These are phyloP conservation scores for Brenthis daphne DNA, from an alignment of 2,888 invertebrate genomes.

Conservation along the genomic window DNA sequence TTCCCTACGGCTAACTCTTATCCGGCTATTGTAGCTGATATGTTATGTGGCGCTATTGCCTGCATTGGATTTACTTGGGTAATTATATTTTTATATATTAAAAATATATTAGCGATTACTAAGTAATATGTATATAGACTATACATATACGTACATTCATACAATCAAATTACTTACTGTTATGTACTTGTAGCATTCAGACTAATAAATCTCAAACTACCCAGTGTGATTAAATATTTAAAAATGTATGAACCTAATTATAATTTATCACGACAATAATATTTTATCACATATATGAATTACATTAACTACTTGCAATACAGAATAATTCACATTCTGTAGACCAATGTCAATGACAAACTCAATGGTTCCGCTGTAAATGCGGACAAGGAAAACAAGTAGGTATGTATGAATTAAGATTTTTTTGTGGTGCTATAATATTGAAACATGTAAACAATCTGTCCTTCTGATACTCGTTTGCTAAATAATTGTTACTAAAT, in stretches of 20 bases:
- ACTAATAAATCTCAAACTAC: too few relatives aligned
- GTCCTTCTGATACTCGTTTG: not conserved
- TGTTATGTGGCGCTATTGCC: constrained; percentile 96
- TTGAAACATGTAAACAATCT: constrained; percentile 1
- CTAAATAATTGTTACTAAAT: not conserved
- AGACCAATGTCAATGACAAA: constrained; percentile 60
- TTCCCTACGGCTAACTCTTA: constrained; percentile 97
- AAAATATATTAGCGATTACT: too few relatives aligned
- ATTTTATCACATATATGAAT: too few relatives aligned
- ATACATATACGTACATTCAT: too few relatives aligned
- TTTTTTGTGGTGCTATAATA: not conserved
- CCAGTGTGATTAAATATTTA: too few relatives aligned
- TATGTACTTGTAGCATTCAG: too few relatives aligned
- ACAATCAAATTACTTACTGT: too few relatives aligned
- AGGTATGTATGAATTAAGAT: constrained; percentile 7
- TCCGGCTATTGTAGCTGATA: constrained; percentile 96
- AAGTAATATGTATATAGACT: too few relatives aligned
- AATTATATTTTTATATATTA: constrained; percentile 48
- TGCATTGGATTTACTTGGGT: constrained; percentile 99
- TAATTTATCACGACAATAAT: too few relatives aligned
- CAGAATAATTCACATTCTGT: constrained; percentile 20
- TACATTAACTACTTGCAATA: not conserved
- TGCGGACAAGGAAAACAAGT: constrained; percentile 62
- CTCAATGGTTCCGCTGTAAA: constrained; percentile 34
- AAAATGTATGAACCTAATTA: too few relatives aligned